Conservation (phyloP, 2,113 vertebrate genomes). For the Caretta caretta region DNA sequence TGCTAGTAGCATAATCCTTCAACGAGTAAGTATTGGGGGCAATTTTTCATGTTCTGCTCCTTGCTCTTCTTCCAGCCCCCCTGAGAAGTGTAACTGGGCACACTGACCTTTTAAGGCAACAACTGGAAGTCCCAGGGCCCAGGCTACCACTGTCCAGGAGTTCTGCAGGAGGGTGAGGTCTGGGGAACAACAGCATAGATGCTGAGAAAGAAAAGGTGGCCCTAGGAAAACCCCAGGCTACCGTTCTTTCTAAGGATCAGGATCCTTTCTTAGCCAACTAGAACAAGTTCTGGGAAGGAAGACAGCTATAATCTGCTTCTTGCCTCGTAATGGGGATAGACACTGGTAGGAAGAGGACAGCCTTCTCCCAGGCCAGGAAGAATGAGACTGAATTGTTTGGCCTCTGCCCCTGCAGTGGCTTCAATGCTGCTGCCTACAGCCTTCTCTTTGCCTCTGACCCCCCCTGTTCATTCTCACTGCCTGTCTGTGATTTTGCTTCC, state of each 20-base stretch:
- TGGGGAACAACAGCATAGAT: background rate
- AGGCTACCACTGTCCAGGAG: fast-evolving
- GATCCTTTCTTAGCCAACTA: background rate
- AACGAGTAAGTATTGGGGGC: too few species aligned
- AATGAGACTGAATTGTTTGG: background rate
- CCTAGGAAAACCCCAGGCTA: background rate
- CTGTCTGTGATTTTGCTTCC: background rate
- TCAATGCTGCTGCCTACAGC: background rate
- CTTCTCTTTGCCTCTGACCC: background rate
- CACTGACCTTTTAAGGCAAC: background rate
- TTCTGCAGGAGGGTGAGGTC: background rate
- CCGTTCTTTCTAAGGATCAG: background rate
- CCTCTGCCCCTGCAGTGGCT: background rate
- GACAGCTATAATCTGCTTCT: background rate
- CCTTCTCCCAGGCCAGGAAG: background rate
- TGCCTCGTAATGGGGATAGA: background rate
- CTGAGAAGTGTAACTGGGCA: too few species aligned
- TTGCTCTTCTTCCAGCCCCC: too few species aligned
- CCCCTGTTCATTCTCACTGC: background rate
- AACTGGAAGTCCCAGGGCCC: background rate
- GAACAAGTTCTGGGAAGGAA: background rate
- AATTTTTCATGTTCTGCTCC: too few species aligned
- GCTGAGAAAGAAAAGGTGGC: background rate
- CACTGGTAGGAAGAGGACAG: background rate
- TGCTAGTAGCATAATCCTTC: too few species aligned